Conservation (phyloP, 2,797 vertebrate genomes). For the Micromesistius poutassou region DNA sequence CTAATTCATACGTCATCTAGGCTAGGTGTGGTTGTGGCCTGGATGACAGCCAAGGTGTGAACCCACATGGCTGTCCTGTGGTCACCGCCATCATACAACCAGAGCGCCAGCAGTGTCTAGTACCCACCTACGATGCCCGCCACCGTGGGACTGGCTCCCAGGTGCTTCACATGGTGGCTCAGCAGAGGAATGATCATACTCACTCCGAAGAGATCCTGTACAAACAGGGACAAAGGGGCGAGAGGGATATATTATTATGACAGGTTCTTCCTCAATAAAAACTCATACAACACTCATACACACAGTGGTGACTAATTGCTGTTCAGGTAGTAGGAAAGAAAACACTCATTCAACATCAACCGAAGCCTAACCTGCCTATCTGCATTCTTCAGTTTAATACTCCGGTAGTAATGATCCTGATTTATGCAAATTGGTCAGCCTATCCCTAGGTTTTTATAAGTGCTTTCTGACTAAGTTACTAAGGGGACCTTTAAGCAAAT, state of each 20-base stretch:
- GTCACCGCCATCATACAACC: background rate
- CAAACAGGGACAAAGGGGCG: background rate
- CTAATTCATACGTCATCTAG: background rate
- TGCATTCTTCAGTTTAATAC: slow-evolving; percentile 6
- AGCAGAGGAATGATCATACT: slow-evolving; percentile 94
- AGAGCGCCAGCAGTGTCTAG: background rate
- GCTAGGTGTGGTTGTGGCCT: background rate
- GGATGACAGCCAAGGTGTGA: background rate
- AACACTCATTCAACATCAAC: background rate
- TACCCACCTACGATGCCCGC: slow-evolving; percentile 88
- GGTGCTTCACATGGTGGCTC: slow-evolving; percentile 87
- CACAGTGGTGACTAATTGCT: background rate
- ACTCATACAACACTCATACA: background rate
- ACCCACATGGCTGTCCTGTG: too few species aligned
- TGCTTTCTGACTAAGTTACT: background rate
- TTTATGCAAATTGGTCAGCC: background rate
- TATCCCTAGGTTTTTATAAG: background rate
- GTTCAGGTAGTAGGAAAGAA: background rate
- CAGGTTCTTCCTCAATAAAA: background rate
- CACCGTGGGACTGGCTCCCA: slow-evolving; percentile 88
- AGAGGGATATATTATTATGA: background rate
- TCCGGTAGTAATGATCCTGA: background rate
- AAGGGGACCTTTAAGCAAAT: too few species aligned
- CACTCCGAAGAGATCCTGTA: slow-evolving; percentile 93
- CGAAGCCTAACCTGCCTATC: slow-evolving; percentile 26